A percentile compares a stretch with the other conserved stretches of the same genome.
These are phyloP conservation scores for Cryptotermes secundus DNA, from an alignment of 1,140 invertebrate genomes.

Conservation along the genomic window DNA sequence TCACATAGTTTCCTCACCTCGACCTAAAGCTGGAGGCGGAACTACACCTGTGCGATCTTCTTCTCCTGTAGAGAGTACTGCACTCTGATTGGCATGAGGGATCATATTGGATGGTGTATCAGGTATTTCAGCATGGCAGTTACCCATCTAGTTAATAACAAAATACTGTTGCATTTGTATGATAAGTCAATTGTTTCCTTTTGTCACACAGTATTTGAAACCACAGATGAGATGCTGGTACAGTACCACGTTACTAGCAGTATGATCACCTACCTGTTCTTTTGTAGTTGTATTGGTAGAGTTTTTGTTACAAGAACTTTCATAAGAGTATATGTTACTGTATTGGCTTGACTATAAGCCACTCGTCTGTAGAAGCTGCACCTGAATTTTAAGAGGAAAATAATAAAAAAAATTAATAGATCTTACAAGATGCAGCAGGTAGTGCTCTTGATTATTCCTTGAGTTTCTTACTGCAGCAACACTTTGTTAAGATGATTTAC, in stretches of 20 bases:
- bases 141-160: background rate
- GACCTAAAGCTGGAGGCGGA: background rate
- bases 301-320: too few species aligned
- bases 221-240: background rate
- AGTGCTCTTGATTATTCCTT: too few species aligned
- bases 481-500: too few species aligned
- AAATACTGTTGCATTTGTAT: background rate
- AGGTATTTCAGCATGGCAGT: background rate
- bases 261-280: too few species aligned
- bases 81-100: constrained; percentile 17
- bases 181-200: background rate
- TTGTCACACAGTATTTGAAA: background rate
- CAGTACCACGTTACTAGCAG: background rate
- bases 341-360: too few species aligned
- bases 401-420: too few species aligned
- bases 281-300: background rate
- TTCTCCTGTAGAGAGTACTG: constrained; percentile 30
- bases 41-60: constrained; percentile 23
- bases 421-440: too few species aligned
- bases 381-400: too few species aligned
- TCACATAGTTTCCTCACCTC: background rate
- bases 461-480: too few species aligned
- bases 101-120: background rate
- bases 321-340: too few species aligned
- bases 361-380: too few species aligned